Evolutionary conservation across 2,113 vertebrate genomes (phyloP).

Genomic region (Triplophysa rosa): DNA sequence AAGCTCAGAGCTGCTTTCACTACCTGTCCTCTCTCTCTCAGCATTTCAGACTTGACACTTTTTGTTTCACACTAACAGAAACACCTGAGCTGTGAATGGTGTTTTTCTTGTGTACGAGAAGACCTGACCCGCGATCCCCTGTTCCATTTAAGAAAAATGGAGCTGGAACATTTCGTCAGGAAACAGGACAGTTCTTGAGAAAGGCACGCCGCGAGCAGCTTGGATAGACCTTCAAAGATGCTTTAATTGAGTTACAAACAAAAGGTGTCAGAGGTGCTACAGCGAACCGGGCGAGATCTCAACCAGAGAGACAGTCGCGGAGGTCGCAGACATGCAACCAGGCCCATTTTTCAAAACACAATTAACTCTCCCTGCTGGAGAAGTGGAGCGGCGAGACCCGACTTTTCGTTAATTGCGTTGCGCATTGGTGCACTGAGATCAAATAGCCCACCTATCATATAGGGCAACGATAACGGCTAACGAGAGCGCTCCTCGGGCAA

Average conservation of each 20-base stretch:
- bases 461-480: conserved; percentile 44
- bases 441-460: conserved; percentile 47
- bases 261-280: conserved; percentile 30
- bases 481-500: conserved; percentile 38
- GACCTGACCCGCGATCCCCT: conserved; percentile 5
- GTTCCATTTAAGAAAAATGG: conserved; percentile 23
- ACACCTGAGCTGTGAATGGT: conserved; percentile 48
- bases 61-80: conserved; percentile 46
- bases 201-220: neutral
- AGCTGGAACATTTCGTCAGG: conserved; percentile 5
- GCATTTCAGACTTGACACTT: conserved; percentile 41
- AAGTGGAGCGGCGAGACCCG: conserved; percentile 24
- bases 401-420: conserved; percentile 50
- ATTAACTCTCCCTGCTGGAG: conserved; percentile 44
- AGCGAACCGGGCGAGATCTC: conserved; percentile 7
- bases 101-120: conserved; percentile 10
- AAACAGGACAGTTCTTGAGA: neutral
- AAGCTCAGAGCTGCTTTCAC: neutral
- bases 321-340: conserved; percentile 41
- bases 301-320: conserved; percentile 30
- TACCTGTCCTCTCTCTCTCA: conserved; percentile 9
- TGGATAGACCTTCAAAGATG: conserved; percentile 38
- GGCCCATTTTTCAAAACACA: conserved; percentile 47
- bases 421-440: conserved; percentile 44
- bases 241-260: conserved; percentile 32